phyloP scores from a whole-genome alignment of 2,888 invertebrate genomes.

The Axea sp. region DNA sequence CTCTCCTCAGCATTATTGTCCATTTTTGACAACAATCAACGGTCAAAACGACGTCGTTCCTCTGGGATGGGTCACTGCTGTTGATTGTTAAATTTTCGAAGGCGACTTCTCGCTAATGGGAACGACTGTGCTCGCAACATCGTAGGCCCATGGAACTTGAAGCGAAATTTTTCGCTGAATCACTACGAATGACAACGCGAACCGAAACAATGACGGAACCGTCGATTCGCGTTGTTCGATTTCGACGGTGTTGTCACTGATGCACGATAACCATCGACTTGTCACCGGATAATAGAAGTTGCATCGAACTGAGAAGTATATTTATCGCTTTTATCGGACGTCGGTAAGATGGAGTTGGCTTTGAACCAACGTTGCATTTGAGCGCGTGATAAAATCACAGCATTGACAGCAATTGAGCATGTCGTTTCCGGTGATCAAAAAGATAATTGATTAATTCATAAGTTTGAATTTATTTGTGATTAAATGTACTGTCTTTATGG shows the following conservation, averaged over 20 bases:
- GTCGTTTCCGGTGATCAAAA: no score
- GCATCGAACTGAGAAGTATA: no score
- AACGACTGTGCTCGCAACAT: conserved; percentile 4
- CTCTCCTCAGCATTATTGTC: conserved; percentile 46
- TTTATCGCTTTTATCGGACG: no score
- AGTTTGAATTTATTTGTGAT: no score
- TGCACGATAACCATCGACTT: conserved; percentile 13
- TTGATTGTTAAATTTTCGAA: conserved; percentile 5
- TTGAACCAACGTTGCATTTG: no score
- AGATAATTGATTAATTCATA: no score
- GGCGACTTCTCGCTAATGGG: neutral
- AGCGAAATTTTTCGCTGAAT: conserved; percentile 2
- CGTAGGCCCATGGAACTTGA: neutral
- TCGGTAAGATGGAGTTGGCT: no score
- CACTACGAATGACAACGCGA: neutral
- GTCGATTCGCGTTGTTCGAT: conserved; percentile 4
- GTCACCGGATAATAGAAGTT: no score
- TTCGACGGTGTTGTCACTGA: conserved; percentile 6
- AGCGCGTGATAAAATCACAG: no score
- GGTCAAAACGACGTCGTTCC: conserved; percentile 4
- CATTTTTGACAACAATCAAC: conserved; percentile 33
- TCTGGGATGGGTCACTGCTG: conserved; percentile 27
- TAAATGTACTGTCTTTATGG: no score
- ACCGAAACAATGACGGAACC: neutral
- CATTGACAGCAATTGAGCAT: no score